These are phyloP conservation scores for Mechanitis mazaeus DNA, from an alignment of 2,888 invertebrate species.

Conservation along the genomic window DNA sequence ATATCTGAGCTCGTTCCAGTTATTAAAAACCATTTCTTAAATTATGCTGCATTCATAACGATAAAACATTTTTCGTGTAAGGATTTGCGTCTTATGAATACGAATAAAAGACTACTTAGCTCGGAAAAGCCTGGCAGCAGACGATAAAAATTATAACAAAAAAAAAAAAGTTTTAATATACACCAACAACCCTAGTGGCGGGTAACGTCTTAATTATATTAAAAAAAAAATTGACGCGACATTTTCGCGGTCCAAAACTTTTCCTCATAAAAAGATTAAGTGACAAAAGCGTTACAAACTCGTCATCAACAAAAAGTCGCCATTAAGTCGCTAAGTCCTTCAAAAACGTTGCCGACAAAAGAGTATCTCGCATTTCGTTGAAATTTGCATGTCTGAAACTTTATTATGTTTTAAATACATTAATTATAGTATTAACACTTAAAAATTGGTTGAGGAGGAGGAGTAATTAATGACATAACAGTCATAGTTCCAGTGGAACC, in stretches of 20 bases:
- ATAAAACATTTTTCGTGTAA: slow-evolving; percentile 4
- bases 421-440: too few species aligned
- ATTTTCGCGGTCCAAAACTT: slow-evolving; percentile 26
- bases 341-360: slow-evolving; percentile 21
- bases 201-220: slow-evolving; percentile 15
- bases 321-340: slow-evolving; percentile 24
- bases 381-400: slow-evolving; percentile 21
- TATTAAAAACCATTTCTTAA: too few species aligned
- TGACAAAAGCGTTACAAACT: slow-evolving; percentile 27
- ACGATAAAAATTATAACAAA: neutral
- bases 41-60: neutral
- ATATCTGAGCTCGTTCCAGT: too few species aligned
- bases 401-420: slow-evolving; percentile 5
- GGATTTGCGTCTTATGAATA: slow-evolving; percentile 3
- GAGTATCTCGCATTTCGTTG: slow-evolving; percentile 14
- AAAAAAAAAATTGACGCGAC: slow-evolving; percentile 16
- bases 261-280: slow-evolving; percentile 29
- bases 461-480: too few species aligned
- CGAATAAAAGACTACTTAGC: neutral
- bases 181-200: neutral
- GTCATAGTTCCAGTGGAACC: too few species aligned
- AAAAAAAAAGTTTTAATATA: neutral
- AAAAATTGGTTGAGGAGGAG: too few species aligned
- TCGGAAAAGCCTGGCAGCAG: neutral
- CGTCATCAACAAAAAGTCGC: slow-evolving; percentile 26